Conservation (phyloP, 2,888 invertebrate genomes). For the Apamea monoglypha region DNA sequence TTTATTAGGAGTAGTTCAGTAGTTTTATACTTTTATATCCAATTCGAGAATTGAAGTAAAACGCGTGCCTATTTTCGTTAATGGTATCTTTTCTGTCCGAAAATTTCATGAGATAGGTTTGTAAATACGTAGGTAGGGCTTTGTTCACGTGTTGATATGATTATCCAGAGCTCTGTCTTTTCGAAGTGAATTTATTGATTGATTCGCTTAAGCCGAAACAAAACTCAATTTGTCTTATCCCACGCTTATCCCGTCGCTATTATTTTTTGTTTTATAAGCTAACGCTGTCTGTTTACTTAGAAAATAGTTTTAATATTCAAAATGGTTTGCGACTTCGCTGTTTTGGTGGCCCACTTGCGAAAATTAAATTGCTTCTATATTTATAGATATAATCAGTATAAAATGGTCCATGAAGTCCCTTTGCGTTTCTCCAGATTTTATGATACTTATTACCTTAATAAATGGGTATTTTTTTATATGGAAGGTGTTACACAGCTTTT, state of each 20-base stretch:
- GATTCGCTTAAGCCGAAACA: constrained; percentile 67
- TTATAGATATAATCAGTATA: constrained; percentile 1
- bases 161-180: constrained; percentile 53
- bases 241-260: constrained; percentile 57
- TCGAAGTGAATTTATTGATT: constrained; percentile 68
- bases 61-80: neutral
- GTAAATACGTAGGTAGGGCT: neutral
- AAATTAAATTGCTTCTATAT: constrained; percentile 3
- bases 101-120: neutral
- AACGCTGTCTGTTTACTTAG: constrained; percentile 23
- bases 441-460: neutral
- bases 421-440: neutral
- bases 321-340: neutral
- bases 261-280: constrained; percentile 56
- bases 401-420: constrained; percentile 18
- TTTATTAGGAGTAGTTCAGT: constrained; percentile 12
- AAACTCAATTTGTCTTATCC: constrained; percentile 73
- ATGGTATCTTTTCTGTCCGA: constrained; percentile 5
- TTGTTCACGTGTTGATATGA: constrained; percentile 46
- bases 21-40: constrained; percentile 11
- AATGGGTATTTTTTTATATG: constrained; percentile 3
- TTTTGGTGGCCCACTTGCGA: constrained; percentile 5
- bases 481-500: constrained; percentile 8
- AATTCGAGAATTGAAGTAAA: neutral
- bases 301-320: constrained; percentile 41